These are phyloP conservation scores for Melipona beecheii DNA, from an alignment of 2,888 invertebrate species.

Conservation along the genomic window DNA sequence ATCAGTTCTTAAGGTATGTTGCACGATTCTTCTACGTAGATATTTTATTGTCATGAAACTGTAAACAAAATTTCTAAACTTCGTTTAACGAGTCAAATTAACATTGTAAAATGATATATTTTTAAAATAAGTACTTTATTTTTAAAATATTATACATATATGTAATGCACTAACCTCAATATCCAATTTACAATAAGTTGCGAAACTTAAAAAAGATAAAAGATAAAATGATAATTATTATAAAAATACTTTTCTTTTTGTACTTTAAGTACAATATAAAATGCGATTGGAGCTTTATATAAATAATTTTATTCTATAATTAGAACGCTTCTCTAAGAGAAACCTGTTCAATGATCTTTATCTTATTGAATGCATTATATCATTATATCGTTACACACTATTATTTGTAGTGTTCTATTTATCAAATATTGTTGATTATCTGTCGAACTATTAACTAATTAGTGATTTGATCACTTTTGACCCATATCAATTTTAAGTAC, in stretches of 20 bases:
- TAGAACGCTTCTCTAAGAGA: neutral
- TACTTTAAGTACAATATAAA: neutral
- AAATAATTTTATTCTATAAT: neutral
- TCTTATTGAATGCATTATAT: too few species aligned
- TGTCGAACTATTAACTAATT: too few species aligned
- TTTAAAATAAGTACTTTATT: neutral
- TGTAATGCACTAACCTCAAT: neutral
- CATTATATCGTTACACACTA: too few species aligned
- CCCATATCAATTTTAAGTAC: too few species aligned
- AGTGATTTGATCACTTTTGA: too few species aligned
- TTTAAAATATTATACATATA: neutral
- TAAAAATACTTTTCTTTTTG: neutral
- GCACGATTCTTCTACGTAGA: slow-evolving; percentile 9
- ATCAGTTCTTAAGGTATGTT: slow-evolving; percentile 18
- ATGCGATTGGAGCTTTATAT: neutral
- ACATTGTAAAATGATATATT: neutral
- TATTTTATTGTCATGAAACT: neutral
- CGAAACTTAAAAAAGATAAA: neutral
- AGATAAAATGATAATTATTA: neutral
- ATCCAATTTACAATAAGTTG: neutral
- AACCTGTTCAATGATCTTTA: neutral
- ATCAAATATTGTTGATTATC: too few species aligned
- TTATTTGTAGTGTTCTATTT: too few species aligned
- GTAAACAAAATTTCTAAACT: neutral
- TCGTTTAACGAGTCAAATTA: neutral